Conservation (phyloP, 2,888 invertebrate species). For the Apamea sordens region DNA sequence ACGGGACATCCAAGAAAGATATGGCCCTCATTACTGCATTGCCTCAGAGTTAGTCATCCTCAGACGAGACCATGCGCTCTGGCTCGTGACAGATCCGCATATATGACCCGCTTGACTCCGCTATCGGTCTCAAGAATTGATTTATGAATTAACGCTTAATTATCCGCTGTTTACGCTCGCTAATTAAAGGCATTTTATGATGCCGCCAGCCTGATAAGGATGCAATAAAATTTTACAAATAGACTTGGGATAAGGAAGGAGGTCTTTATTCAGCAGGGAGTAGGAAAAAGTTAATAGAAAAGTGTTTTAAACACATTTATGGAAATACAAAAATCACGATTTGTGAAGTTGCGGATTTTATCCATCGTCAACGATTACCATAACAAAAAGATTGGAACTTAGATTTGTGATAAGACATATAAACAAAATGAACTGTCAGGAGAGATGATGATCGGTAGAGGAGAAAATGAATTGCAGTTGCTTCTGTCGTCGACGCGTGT, state of each 20-base stretch:
- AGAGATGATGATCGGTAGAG: no score
- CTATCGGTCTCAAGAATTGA: constrained; percentile 59
- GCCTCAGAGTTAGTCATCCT: constrained; percentile 24
- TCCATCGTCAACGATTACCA: no score
- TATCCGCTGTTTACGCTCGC: constrained; percentile 43
- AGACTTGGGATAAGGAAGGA: neutral
- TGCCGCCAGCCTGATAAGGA: constrained; percentile 24
- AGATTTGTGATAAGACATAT: neutral
- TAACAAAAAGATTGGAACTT: neutral
- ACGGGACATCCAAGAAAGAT: no score
- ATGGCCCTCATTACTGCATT: neutral
- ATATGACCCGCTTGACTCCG: constrained; percentile 51
- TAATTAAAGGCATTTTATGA: constrained; percentile 48
- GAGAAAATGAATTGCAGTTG: no score
- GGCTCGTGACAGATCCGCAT: constrained; percentile 57
- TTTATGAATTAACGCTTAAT: constrained; percentile 53
- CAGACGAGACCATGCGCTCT: neutral
- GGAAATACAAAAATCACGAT: neutral
- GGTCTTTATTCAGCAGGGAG: neutral
- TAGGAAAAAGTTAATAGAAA: neutral
- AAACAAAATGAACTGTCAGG: no score
- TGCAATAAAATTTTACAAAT: constrained; percentile 25
- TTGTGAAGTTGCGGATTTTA: neutral
- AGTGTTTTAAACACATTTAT: neutral
- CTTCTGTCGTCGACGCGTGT: no score